Conservation (phyloP, 2,797 vertebrate genomes). For the Pelochelys cantorii region DNA sequence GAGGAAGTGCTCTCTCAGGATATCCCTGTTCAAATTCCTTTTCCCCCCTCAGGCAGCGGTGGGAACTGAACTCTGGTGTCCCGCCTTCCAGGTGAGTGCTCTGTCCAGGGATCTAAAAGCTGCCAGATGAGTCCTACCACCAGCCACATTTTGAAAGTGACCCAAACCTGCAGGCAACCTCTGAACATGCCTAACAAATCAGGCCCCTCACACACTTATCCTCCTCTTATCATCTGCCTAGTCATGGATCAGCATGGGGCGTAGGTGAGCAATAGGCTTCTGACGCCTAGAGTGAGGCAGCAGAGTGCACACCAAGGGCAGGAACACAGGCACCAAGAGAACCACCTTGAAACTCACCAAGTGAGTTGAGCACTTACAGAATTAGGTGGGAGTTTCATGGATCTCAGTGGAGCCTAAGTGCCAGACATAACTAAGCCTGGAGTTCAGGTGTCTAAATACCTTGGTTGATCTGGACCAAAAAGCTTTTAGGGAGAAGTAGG, state of each 20-base stretch:
- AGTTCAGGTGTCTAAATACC: not conserved
- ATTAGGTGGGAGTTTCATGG: not conserved
- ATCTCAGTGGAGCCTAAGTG: not conserved
- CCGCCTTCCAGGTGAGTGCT: not conserved
- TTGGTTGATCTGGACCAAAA: not conserved
- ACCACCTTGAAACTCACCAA: not conserved
- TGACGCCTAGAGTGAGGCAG: not conserved
- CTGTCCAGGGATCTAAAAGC: not conserved
- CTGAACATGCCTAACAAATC: not conserved
- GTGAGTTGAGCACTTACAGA: not conserved
- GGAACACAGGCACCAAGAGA: not conserved
- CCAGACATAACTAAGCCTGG: not conserved
- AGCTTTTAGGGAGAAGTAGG: not conserved
- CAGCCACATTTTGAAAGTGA: not conserved
- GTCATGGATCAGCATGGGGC: not conserved
- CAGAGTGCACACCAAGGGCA: not conserved
- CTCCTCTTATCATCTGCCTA: not conserved
- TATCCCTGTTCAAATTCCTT: not conserved
- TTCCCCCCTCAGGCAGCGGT: not conserved
- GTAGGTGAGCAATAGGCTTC: not conserved
- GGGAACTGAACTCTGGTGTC: not conserved
- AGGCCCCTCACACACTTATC: not conserved
- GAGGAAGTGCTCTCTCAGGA: not conserved
- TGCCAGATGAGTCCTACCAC: not conserved
- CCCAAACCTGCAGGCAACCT: not conserved